A percentile compares a stretch with the other conserved stretches of the same genome.
phyloP scores from a whole-genome alignment of 2,113 vertebrate species.

The Dascyllus trimaculatus region DNA sequence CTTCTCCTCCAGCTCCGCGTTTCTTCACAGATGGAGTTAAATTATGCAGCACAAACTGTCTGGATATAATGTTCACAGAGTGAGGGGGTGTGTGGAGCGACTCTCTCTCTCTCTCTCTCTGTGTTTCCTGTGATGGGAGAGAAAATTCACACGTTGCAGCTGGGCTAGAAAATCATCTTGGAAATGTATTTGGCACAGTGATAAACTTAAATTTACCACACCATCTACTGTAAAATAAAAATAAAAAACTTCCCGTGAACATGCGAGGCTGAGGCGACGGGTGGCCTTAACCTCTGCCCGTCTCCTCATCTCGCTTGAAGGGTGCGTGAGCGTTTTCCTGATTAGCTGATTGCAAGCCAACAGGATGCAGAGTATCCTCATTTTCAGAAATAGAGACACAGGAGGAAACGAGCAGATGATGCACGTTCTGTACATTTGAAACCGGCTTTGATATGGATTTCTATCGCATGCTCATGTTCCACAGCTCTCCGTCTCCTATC shows the following conservation, averaged over 20 bases:
- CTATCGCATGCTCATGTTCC: slow-evolving; percentile 46
- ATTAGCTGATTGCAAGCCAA: slow-evolving; percentile 35
- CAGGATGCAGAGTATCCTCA: slow-evolving; percentile 7
- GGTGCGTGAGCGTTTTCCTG: slow-evolving; percentile 25
- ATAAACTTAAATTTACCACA: slow-evolving; percentile 60
- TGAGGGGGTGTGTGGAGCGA: slow-evolving; percentile 37
- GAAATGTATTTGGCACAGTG: slow-evolving; percentile 66
- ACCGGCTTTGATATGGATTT: slow-evolving; percentile 53
- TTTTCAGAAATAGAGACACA: slow-evolving; percentile 33
- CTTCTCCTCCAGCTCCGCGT: slow-evolving; percentile 52
- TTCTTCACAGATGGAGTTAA: slow-evolving; percentile 80
- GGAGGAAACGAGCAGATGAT: slow-evolving; percentile 14
- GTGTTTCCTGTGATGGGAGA: slow-evolving; percentile 45
- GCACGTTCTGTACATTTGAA: slow-evolving; percentile 37
- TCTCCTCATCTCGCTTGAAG: not conserved
- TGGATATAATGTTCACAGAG: slow-evolving; percentile 71
- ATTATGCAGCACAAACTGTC: slow-evolving; percentile 82
- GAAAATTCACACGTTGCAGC: slow-evolving; percentile 65
- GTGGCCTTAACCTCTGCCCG: not conserved
- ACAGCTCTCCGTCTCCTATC: slow-evolving; percentile 9
- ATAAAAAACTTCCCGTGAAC: not conserved
- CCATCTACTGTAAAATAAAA: slow-evolving; percentile 17
- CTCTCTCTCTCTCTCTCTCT: slow-evolving; percentile 15
- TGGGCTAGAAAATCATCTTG: slow-evolving; percentile 57
- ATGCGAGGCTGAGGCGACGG: not conserved